A percentile compares a stretch with the other conserved stretches of the same genome.
These are phyloP conservation scores for Drosophila cognata DNA, from an alignment of 2,888 invertebrate species.

Conservation along the genomic window DNA sequence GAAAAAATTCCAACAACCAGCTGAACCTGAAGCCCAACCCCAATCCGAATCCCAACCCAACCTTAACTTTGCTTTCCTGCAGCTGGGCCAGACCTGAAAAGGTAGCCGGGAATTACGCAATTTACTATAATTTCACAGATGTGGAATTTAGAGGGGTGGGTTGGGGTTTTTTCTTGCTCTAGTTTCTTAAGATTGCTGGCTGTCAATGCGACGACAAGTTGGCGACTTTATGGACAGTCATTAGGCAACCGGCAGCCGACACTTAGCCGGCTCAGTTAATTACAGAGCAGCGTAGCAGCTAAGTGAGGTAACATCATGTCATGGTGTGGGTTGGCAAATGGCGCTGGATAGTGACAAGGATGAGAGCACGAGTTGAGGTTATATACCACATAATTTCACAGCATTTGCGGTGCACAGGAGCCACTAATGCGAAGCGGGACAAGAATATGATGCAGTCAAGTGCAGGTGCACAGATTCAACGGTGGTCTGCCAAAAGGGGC, in stretches of 20 bases:
- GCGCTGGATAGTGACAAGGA: neutral
- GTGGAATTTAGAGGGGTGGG: neutral
- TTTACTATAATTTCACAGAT: constrained; percentile 72
- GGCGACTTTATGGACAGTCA: constrained; percentile 80
- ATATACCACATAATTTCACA: constrained; percentile 65
- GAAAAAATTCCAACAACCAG: constrained; percentile 43
- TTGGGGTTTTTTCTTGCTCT: constrained; percentile 50
- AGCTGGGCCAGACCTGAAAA: constrained; percentile 21
- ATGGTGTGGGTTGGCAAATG: too few relatives aligned
- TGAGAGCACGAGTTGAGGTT: neutral
- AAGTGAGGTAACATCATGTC: constrained; percentile 37
- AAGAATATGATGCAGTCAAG: constrained; percentile 34
- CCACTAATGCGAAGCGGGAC: constrained; percentile 46
- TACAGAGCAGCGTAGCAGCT: constrained; percentile 52
- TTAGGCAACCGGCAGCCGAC: constrained; percentile 76
- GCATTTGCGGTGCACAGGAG: constrained; percentile 66
- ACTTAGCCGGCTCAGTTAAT: constrained; percentile 74
- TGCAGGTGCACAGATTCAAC: constrained; percentile 35
- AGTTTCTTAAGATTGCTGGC: constrained; percentile 65
- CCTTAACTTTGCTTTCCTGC: constrained; percentile 2
- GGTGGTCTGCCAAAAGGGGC: neutral
- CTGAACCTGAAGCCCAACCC: constrained; percentile 46
- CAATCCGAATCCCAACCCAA: constrained; percentile 10
- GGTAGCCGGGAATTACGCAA: constrained; percentile 72
- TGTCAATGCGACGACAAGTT: constrained; percentile 60